Conservation (phyloP, 2,797 vertebrate species). For the Dallia pectoralis region DNA sequence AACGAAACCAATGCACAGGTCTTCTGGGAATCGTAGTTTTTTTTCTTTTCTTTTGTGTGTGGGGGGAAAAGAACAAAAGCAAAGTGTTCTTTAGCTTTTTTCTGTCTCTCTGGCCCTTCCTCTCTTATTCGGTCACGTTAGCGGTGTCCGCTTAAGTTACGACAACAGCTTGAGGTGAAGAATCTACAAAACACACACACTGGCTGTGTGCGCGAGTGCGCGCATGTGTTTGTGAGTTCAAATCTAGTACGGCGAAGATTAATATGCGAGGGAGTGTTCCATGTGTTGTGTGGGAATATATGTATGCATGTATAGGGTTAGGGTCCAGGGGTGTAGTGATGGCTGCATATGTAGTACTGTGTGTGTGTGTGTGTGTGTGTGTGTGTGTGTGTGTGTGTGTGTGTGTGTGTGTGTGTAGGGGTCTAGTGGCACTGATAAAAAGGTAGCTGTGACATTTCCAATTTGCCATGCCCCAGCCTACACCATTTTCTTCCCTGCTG, state of each 20-base stretch:
- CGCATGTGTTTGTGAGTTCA: constrained; percentile 39
- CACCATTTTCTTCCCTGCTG: constrained; percentile 96
- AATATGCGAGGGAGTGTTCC: constrained; percentile 7
- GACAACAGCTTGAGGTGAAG: constrained; percentile 79
- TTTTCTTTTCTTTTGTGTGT: constrained; percentile 19
- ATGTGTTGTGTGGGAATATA: constrained; percentile 35
- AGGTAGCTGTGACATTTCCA: constrained; percentile 98
- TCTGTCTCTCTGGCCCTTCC: constrained; percentile 62
- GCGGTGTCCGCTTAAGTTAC: constrained; percentile 66
- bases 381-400: constrained; percentile 18
- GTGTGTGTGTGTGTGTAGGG: constrained; percentile 59
- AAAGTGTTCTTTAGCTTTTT: constrained; percentile 51
- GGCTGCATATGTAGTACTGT: not conserved
- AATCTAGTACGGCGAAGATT: constrained; percentile 43
- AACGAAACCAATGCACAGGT: constrained; percentile 66
- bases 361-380: not conserved
- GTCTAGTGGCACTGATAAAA: constrained; percentile 89
- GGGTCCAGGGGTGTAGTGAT: not conserved
- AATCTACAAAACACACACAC: constrained; percentile 81
- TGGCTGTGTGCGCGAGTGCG: too few relatives aligned
- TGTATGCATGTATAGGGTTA: constrained; percentile 10
- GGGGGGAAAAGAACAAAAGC: constrained; percentile 69
- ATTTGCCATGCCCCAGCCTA: constrained; percentile 98
- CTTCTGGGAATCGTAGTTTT: constrained; percentile 79
- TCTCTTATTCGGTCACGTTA: constrained; percentile 51